Percentiles rank a stretch among this genome's conserved stretches.
Conservation (phyloP, 2,888 invertebrate species). For the Sisyra terminalis region DNA sequence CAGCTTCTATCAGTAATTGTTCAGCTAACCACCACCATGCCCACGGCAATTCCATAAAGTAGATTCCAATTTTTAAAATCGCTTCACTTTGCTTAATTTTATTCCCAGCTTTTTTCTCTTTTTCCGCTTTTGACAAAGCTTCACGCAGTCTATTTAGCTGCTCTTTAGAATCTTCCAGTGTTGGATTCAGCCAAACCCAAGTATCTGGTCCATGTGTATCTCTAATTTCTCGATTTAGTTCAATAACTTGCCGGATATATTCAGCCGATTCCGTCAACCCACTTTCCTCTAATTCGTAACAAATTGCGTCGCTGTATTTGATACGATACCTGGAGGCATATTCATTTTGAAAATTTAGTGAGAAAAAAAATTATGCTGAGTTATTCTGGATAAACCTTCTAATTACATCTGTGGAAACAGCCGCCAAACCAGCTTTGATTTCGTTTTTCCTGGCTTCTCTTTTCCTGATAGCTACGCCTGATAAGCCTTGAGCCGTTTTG, state of each 20-base stretch:
- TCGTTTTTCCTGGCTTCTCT: slow-evolving; percentile 3
- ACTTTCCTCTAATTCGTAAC: slow-evolving; percentile 34
- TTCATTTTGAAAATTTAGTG: too few relatives aligned
- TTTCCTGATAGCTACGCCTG: neutral
- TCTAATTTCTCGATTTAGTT: slow-evolving; percentile 33
- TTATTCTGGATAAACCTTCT: slow-evolving; percentile 1
- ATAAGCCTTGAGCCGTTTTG: neutral
- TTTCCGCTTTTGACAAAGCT: slow-evolving; percentile 18
- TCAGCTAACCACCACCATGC: slow-evolving; percentile 41
- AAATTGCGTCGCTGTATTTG: slow-evolving; percentile 34
- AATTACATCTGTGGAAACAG: slow-evolving; percentile 1
- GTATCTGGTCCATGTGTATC: slow-evolving; percentile 34
- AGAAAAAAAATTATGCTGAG: too few relatives aligned
- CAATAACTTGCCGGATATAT: slow-evolving; percentile 35
- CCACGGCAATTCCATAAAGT: slow-evolving; percentile 28
- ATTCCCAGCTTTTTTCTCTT: slow-evolving; percentile 16
- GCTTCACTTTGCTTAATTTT: slow-evolving; percentile 20
- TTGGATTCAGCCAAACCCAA: slow-evolving; percentile 24
- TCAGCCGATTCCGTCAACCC: slow-evolving; percentile 31
- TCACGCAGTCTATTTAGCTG: slow-evolving; percentile 18
- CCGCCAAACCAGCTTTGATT: neutral
- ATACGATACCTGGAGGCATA: slow-evolving; percentile 26
- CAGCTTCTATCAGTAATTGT: slow-evolving; percentile 31
- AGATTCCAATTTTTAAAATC: slow-evolving; percentile 27
- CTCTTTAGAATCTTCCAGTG: slow-evolving; percentile 18